Evolutionary conservation across 2,113 vertebrate species (phyloP).

Genomic region (Rousettus leschenaultii): DNA sequence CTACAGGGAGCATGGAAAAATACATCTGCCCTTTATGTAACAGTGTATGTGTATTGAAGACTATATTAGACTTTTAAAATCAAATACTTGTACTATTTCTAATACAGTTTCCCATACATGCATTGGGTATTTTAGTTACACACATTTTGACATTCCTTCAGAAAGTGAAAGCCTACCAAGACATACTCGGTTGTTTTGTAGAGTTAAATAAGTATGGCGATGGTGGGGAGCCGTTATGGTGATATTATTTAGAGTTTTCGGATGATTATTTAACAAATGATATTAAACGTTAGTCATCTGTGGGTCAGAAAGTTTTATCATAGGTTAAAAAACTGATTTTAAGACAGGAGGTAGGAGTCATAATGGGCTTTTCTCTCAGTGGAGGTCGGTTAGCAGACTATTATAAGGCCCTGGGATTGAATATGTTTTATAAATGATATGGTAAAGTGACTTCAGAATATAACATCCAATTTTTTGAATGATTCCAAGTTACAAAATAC

Average conservation of each 20-base stretch:
- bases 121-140: not conserved
- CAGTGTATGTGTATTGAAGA: not conserved
- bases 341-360: not conserved
- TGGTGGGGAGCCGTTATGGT: not conserved
- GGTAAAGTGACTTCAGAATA: not conserved
- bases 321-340: not conserved
- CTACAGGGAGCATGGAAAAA: slow-evolving; percentile 30
- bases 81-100: not conserved
- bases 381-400: not conserved
- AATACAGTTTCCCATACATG: not conserved
- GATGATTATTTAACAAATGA: not conserved
- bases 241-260: slow-evolving; percentile 9
- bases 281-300: not conserved
- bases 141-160: not conserved
- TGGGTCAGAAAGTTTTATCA: not conserved
- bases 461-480: not conserved
- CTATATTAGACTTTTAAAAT: not conserved
- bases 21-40: not conserved
- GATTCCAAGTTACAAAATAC: not conserved
- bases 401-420: not conserved
- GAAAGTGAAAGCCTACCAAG: not conserved
- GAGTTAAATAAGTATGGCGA: not conserved
- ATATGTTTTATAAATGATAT: not conserved
- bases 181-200: not conserved
- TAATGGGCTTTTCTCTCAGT: not conserved